Conservation (phyloP, 2,113 vertebrate species). For the Isurus oxyrinchus region DNA sequence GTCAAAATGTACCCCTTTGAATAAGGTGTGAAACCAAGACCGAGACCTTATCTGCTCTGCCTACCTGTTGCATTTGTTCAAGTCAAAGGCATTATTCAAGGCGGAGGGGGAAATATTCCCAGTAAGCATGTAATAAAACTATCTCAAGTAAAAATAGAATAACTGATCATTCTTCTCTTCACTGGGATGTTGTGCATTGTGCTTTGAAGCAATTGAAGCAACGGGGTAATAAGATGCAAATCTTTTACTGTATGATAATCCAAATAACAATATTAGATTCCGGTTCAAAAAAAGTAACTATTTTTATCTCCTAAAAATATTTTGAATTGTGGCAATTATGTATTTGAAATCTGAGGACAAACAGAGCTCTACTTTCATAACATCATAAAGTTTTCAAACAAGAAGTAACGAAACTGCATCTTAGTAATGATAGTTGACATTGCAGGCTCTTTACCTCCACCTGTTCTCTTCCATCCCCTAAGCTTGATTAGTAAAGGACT, state of each 20-base stretch:
- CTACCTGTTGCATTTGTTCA: background rate
- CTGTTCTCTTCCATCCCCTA: background rate
- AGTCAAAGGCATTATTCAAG: background rate
- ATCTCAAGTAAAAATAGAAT: background rate
- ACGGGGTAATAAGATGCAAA: background rate
- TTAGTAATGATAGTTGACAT: background rate
- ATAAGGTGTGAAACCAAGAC: background rate
- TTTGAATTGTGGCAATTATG: background rate
- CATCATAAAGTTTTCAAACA: background rate
- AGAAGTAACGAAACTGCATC: background rate
- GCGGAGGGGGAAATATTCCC: background rate
- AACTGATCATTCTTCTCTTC: background rate
- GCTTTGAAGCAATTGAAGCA: background rate
- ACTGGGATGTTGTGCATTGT: background rate
- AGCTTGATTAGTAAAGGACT: background rate
- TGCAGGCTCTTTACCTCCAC: background rate
- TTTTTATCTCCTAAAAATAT: background rate
- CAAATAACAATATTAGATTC: background rate
- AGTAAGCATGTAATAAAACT: background rate
- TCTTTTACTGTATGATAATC: background rate
- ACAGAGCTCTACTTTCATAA: background rate
- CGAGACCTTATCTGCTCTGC: too few species aligned
- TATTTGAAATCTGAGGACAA: background rate
- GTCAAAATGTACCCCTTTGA: background rate
- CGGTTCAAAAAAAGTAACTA: background rate